phyloP scores from a whole-genome alignment of 92 coral and sea anemone species.

The Diadumene lineata region DNA sequence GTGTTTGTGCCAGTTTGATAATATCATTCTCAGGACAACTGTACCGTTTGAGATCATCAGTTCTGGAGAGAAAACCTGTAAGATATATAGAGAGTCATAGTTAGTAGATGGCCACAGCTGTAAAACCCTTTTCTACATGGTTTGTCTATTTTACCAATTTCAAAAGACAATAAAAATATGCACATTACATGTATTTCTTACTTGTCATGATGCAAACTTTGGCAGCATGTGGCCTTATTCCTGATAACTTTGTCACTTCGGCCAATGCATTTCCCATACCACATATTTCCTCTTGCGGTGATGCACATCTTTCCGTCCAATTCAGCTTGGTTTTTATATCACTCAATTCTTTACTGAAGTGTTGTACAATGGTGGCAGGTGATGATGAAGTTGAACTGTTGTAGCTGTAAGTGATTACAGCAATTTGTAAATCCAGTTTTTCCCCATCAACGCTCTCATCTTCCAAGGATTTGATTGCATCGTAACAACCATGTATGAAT shows the following conservation, averaged over 20 bases:
- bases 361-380: no score
- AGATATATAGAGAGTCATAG: no score
- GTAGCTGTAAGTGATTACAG: no score
- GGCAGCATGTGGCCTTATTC: neutral
- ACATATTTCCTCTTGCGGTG: neutral
- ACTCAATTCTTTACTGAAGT: neutral
- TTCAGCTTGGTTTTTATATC: conserved; percentile 5
- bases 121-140: no score
- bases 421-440: no score
- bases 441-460: no score
- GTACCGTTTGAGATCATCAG: neutral
- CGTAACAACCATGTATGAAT: neutral
- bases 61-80: neutral
- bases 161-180: no score
- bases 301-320: neutral
- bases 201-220: conserved; percentile 12
- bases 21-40: conserved; percentile 9
- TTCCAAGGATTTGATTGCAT: neutral
- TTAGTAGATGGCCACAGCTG: no score
- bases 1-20: neutral
- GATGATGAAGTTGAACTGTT: no score
- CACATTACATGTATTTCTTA: neutral
- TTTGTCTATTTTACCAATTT: no score
- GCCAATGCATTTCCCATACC: conserved; percentile 17
- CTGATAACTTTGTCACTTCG: neutral